Evolutionary conservation across 2,797 vertebrate genomes (phyloP).

Genomic region (Australoheros facetus): DNA sequence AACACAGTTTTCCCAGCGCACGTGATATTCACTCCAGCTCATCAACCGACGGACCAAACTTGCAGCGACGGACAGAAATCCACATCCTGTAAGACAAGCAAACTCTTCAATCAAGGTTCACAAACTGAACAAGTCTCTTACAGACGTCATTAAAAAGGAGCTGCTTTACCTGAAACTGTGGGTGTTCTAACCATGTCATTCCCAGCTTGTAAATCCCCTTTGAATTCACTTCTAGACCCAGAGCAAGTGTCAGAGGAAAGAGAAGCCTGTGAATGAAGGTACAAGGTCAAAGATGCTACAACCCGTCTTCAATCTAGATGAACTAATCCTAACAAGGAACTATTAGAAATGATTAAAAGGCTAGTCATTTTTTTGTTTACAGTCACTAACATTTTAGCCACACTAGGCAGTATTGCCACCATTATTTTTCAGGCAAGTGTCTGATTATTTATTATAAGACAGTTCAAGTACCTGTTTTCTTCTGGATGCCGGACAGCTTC

Average conservation of each 20-base stretch:
- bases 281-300: background rate
- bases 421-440: background rate
- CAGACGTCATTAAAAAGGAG: background rate
- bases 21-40: background rate
- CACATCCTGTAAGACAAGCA: background rate
- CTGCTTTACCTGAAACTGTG: background rate
- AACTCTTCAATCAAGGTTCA: background rate
- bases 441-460: background rate
- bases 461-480: constrained; percentile 27
- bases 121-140: background rate
- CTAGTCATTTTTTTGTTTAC: too few relatives aligned
- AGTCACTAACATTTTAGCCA: too few relatives aligned
- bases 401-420: background rate
- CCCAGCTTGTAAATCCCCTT: background rate
- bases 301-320: background rate
- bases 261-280: background rate
- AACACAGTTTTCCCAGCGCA: background rate
- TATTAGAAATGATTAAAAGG: too few relatives aligned
- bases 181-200: accelerated
- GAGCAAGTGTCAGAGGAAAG: background rate
- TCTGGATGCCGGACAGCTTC: constrained; percentile 35
- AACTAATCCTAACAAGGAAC: background rate
- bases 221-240: background rate
- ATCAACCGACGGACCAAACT: background rate
- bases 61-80: background rate